These are phyloP conservation scores for Sinocyclocheilus maitianheensis DNA, from an alignment of 2,113 vertebrate genomes.

Conservation along the genomic window DNA sequence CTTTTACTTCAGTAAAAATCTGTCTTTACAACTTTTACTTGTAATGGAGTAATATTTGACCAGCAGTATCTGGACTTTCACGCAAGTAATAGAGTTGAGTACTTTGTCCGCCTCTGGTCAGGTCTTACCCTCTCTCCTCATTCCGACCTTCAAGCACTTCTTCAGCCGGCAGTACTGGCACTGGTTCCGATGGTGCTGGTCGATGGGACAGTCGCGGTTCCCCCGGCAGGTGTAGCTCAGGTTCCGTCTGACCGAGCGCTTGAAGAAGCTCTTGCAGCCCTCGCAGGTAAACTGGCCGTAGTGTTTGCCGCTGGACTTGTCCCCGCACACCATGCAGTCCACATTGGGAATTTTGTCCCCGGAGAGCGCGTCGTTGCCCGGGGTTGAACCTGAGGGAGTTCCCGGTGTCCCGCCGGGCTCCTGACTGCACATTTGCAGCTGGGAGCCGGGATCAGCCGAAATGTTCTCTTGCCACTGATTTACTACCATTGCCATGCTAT, in stretches of 20 bases:
- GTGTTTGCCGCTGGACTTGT: slow-evolving; percentile 87
- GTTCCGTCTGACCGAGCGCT: slow-evolving; percentile 85
- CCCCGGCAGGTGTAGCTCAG: slow-evolving; percentile 85
- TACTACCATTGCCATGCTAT: slow-evolving; percentile 87
- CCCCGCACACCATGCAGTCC: slow-evolving; percentile 87
- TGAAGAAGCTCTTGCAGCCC: slow-evolving; percentile 90
- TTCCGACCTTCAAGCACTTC: slow-evolving; percentile 87
- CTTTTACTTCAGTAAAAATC: too few species aligned
- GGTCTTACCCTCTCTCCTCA: slow-evolving; percentile 83
- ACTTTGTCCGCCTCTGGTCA: too few species aligned
- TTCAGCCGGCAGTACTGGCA: slow-evolving; percentile 86
- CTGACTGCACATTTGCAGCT: slow-evolving; percentile 80
- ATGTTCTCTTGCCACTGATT: slow-evolving; percentile 86
- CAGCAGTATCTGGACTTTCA: too few species aligned
- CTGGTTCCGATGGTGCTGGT: slow-evolving; percentile 87
- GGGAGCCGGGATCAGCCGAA: slow-evolving; percentile 78
- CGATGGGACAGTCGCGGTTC: slow-evolving; percentile 84
- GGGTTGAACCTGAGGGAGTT: slow-evolving; percentile 77
- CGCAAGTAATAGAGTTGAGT: too few species aligned
- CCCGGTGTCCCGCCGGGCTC: slow-evolving; percentile 79
- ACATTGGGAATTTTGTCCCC: slow-evolving; percentile 81
- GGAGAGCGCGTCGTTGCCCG: slow-evolving; percentile 79
- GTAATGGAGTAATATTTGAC: too few species aligned
- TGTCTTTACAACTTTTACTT: too few species aligned
- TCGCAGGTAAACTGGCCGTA: slow-evolving; percentile 87